Percentiles rank a stretch among this genome's conserved stretches.
Evolutionary conservation across 2,888 invertebrate genomes (phyloP).

Genomic region (Thyatira batis): DNA sequence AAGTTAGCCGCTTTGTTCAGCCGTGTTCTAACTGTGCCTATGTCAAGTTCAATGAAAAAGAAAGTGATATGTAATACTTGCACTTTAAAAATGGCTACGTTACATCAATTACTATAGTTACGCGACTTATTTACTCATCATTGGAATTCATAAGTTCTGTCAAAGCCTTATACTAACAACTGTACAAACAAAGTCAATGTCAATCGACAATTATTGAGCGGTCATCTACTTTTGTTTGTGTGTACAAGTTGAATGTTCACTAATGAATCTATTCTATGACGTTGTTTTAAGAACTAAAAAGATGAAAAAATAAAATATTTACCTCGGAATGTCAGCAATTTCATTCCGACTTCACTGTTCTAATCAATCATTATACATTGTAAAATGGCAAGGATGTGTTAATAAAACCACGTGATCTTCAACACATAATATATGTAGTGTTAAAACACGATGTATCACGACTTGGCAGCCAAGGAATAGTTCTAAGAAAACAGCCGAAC

Average conservation of each 20-base stretch:
- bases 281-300: background rate
- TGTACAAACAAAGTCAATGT: conserved; percentile 49
- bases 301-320: background rate
- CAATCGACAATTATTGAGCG: conserved; percentile 19
- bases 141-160: background rate
- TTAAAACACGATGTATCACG: background rate
- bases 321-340: background rate
- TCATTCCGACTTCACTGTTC: background rate
- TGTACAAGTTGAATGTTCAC: background rate
- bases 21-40: conserved; percentile 48
- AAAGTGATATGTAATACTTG: conserved; percentile 45
- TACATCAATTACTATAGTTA: background rate
- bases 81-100: background rate
- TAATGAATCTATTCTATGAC: background rate
- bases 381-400: conserved; percentile 3
- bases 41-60: conserved; percentile 72
- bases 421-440: background rate
- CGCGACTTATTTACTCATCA: background rate
- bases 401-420: conserved; percentile 1
- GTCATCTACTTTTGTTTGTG: conserved; percentile 1
- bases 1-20: conserved; percentile 37
- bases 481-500: conserved; percentile 6
- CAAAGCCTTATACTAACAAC: conserved; percentile 20
- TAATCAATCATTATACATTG: conserved; percentile 5
- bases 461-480: background rate